These are phyloP conservation scores for Choloepus didactylus DNA, from an alignment of 2,797 vertebrate genomes.

Conservation along the genomic window DNA sequence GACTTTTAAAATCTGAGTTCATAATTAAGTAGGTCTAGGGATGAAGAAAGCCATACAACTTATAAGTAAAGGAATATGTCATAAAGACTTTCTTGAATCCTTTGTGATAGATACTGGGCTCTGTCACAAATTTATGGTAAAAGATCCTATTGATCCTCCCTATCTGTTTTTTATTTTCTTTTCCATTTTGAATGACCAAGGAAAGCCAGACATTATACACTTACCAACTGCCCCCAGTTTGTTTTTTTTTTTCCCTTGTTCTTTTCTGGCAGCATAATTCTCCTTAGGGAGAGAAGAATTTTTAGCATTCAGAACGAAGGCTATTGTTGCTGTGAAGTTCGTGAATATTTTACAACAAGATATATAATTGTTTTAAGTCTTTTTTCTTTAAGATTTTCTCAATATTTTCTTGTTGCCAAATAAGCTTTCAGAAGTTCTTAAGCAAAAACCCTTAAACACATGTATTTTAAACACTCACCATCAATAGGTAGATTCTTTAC, in stretches of 20 bases:
- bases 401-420: neutral
- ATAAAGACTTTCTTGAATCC: too few species aligned
- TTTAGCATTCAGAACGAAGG: neutral
- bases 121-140: too few species aligned
- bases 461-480: conserved; percentile 63
- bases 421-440: neutral
- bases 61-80: too few species aligned
- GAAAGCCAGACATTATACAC: neutral
- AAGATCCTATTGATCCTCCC: neutral
- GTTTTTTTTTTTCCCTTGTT: neutral
- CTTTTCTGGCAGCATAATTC: neutral
- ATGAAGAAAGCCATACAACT: too few species aligned
- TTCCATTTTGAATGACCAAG: neutral
- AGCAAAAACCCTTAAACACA: neutral
- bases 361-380: neutral
- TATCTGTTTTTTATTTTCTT: neutral
- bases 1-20: too few species aligned
- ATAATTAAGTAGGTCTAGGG: too few species aligned
- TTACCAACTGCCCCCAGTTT: neutral
- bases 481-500: neutral
- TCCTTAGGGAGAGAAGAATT: neutral
- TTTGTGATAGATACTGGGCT: too few species aligned
- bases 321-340: neutral
- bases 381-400: neutral
- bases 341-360: neutral